A percentile compares a stretch with the other conserved stretches of the same genome.
phyloP scores from a whole-genome alignment of 2,888 invertebrate species.

The Sinopyrophorus schimmeli region DNA sequence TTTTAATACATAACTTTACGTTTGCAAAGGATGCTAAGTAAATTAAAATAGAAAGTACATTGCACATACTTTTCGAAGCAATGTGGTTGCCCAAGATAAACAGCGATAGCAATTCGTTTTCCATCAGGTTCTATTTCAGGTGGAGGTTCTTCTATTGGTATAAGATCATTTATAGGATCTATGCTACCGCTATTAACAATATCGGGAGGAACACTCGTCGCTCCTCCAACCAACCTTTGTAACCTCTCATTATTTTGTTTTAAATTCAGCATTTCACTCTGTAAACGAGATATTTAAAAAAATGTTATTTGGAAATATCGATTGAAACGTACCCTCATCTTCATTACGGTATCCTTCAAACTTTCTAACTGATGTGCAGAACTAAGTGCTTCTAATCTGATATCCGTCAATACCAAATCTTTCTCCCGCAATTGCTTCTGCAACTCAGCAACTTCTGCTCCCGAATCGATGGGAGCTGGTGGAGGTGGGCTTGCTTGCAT shows the following conservation, averaged over 20 bases:
- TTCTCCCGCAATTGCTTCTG: constrained; percentile 94
- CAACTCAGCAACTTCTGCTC: constrained; percentile 75
- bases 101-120: constrained; percentile 84
- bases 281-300: constrained; percentile 41
- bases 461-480: constrained; percentile 53
- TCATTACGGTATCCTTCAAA: constrained; percentile 93
- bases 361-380: constrained; percentile 97
- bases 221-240: constrained; percentile 74
- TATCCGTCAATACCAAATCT: constrained; percentile 94
- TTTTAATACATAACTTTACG: too few relatives aligned
- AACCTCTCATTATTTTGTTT: constrained; percentile 96
- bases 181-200: constrained; percentile 49
- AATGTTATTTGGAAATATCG: neutral
- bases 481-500: constrained; percentile 44
- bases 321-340: constrained; percentile 80
- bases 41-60: too few relatives aligned
- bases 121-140: constrained; percentile 66
- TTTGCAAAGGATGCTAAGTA: neutral
- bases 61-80: constrained; percentile 62
- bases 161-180: constrained; percentile 52
- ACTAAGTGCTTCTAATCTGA: constrained; percentile 92
- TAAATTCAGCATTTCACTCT: constrained; percentile 95
- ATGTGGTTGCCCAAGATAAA: constrained; percentile 83
- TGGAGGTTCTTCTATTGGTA: constrained; percentile 50
- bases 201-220: constrained; percentile 44